Evolutionary conservation across 2,113 vertebrate genomes (phyloP).

Genomic region (Plotosus lineatus): DNA sequence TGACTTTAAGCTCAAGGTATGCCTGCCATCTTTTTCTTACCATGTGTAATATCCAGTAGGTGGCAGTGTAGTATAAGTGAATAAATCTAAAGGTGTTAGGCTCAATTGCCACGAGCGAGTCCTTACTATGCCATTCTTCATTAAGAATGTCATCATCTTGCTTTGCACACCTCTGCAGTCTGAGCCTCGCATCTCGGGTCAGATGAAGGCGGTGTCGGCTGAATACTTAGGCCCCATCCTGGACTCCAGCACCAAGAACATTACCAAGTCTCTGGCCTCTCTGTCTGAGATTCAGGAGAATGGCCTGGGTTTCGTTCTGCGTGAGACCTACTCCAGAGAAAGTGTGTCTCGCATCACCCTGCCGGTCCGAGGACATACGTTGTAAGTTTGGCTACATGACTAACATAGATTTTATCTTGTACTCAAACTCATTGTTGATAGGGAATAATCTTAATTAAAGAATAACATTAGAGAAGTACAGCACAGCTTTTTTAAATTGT

Average conservation of each 20-base stretch:
- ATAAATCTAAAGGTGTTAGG: background rate
- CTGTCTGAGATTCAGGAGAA: conserved; percentile 94
- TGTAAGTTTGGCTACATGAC: conserved; percentile 78
- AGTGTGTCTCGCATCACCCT: conserved; percentile 87
- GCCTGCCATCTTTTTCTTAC: background rate
- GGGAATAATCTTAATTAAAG: no score
- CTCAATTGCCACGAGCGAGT: background rate
- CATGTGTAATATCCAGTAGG: conserved; percentile 52
- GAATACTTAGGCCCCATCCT: conserved; percentile 88
- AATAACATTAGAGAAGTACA: no score
- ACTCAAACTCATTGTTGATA: no score
- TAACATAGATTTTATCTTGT: no score
- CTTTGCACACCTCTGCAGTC: conserved; percentile 65
- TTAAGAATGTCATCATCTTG: background rate
- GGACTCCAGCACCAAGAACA: conserved; percentile 83
- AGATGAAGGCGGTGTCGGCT: conserved; percentile 92
- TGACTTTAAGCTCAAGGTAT: conserved; percentile 92
- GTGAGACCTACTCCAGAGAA: conserved; percentile 82
- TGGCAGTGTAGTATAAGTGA: conserved; percentile 59
- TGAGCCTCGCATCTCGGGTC: conserved; percentile 88
- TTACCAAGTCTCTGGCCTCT: conserved; percentile 94
- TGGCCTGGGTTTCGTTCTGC: conserved; percentile 75
- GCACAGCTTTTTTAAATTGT: no score
- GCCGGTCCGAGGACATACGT: conserved; percentile 89
- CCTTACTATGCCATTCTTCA: background rate